Evolutionary conservation across 1,140 invertebrate genomes (phyloP).

Genomic region (Ceratina japonica): DNA sequence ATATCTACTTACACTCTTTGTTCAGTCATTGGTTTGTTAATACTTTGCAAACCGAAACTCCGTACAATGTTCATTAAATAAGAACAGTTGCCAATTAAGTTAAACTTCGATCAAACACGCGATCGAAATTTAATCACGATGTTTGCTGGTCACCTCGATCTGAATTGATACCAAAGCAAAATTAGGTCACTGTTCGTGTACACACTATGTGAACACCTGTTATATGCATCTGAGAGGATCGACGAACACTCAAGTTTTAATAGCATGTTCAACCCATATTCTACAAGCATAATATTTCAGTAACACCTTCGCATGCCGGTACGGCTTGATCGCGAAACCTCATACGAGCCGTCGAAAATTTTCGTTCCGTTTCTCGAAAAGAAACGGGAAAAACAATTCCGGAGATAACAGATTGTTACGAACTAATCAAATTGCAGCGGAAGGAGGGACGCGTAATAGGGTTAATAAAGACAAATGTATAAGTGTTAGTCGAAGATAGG

Average conservation of each 20-base stretch:
- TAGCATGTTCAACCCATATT: slow-evolving; percentile 46
- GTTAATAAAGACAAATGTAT: slow-evolving; percentile 19
- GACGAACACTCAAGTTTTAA: slow-evolving; percentile 43
- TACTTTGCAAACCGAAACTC: neutral
- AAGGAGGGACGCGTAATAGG: neutral
- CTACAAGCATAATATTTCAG: neutral
- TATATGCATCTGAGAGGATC: neutral
- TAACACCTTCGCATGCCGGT: no score
- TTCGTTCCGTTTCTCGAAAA: no score
- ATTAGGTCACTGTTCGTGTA: neutral
- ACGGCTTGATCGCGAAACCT: no score
- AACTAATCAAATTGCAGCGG: no score
- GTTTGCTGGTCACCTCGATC: slow-evolving; percentile 26
- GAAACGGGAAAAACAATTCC: no score
- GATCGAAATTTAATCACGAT: no score
- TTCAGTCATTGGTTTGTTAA: neutral
- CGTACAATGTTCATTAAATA: no score
- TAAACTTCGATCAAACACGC: no score
- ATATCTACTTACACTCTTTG: neutral
- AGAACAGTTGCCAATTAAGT: no score
- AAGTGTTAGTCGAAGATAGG: neutral
- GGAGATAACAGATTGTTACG: no score
- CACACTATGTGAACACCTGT: slow-evolving; percentile 38
- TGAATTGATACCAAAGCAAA: slow-evolving; percentile 26
- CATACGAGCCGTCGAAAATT: no score